Evolutionary conservation across 2,113 vertebrate genomes (phyloP).

Genomic region (Chiloscyllium plagiosum): DNA sequence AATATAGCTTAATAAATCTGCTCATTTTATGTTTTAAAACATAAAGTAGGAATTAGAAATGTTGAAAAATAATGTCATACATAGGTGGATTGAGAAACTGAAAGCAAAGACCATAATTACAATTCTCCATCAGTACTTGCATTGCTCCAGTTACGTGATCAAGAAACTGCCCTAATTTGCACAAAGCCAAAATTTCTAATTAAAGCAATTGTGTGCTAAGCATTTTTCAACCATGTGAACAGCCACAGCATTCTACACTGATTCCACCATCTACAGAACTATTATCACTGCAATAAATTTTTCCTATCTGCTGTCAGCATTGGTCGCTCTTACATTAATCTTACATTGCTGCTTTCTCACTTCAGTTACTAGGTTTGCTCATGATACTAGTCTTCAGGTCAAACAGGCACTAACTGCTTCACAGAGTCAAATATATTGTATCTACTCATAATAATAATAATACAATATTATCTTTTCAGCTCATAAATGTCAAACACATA

Average conservation of each 20-base stretch:
- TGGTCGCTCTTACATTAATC: constrained; percentile 47
- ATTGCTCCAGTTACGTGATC: constrained; percentile 4
- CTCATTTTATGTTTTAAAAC: neutral
- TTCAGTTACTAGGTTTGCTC: constrained; percentile 40
- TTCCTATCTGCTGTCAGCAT: constrained; percentile 43
- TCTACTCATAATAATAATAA: neutral
- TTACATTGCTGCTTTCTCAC: constrained; percentile 45
- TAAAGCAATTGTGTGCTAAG: constrained; percentile 23
- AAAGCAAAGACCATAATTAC: constrained; percentile 40
- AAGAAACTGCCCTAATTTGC: constrained; percentile 35
- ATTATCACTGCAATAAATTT: constrained; percentile 40
- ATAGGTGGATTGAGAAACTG: constrained; percentile 36
- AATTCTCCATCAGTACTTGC: constrained; percentile 40
- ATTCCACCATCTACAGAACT: constrained; percentile 40
- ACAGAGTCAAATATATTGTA: neutral
- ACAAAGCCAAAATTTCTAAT: constrained; percentile 40
- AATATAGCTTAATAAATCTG: neutral
- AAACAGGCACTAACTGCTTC: constrained; percentile 10
- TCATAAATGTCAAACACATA: neutral
- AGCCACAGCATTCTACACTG: constrained; percentile 43
- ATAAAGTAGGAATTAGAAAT: neutral
- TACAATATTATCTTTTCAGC: neutral
- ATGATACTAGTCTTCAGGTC: neutral
- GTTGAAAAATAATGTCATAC: neutral
- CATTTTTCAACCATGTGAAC: neutral